Evolutionary conservation across 2,888 invertebrate species (phyloP), one percentile per base, ranked within the genome.

Genomic region (Nineta flava): DNA sequence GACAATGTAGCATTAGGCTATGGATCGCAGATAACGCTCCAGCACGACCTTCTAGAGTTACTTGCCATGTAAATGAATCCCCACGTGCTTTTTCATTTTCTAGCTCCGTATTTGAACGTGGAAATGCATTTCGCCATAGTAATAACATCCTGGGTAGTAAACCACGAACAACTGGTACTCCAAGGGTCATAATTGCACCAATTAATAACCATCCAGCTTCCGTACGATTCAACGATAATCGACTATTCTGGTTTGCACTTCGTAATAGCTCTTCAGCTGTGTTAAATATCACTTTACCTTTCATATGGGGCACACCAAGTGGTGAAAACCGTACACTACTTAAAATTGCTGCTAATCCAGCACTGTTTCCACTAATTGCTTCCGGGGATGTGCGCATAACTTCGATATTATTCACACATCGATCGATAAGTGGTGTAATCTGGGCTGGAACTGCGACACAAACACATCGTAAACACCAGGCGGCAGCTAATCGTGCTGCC

Each of bases 51-150:
- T 97, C 96, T 50, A 99, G 69, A 0, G 96, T 95, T 41, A 97
- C 87, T 75, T 93, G 92, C 97, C 97, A 97, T n/a, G 97, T 97
- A 64, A 97, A 96, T 0, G 94, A 90, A 70, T 99, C 97, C 7
- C 94, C 87, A 60, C 97, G 75, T 13, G 90, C 83, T 59, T 95
- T 95, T 68, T 99, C 99, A 0, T 94, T 91, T 64, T 97, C 97
- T 13, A 99, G 72, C 66, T 99, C 99, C 62, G 97, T 96, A 38
- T 83, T 81, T 0, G 95, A 95, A 46, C 96, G 77, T 0, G 99
- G 97, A 67, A 99, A 99, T 21, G 95, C 95, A 66, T 96, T 96
- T 57, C 94, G 81, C 99, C 97, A 99, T 3, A 99, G 69, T 12
- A 96, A 69, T 57, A 96, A 65, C 88, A 99, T 92, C 52, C 96